Percentiles rank a stretch among this genome's conserved stretches.
phyloP scores from a whole-genome alignment of 2,888 invertebrate species.

The Prosopocoilus inquinatus region DNA sequence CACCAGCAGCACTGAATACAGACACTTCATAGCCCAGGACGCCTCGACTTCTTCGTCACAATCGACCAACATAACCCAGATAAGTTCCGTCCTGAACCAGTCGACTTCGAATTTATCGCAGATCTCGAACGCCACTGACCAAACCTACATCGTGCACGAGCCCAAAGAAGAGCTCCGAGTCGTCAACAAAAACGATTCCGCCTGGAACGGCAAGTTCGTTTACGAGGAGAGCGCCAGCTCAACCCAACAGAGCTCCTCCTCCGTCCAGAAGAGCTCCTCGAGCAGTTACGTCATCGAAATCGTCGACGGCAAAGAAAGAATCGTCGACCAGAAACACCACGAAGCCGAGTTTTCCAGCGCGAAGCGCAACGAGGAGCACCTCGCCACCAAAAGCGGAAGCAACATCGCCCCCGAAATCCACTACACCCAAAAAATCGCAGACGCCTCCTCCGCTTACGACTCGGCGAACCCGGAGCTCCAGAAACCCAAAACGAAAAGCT shows the following conservation, averaged over 20 bases:
- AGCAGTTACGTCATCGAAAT: slow-evolving; percentile 66
- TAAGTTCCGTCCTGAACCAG: slow-evolving; percentile 44
- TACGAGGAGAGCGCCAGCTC: slow-evolving; percentile 44
- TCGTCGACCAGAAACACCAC: slow-evolving; percentile 59
- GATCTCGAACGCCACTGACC: slow-evolving; percentile 35
- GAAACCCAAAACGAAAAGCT: slow-evolving; percentile 49
- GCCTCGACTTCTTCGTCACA: slow-evolving; percentile 31
- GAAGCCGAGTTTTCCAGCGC: slow-evolving; percentile 55
- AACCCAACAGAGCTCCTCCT: slow-evolving; percentile 57
- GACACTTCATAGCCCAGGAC: slow-evolving; percentile 44
- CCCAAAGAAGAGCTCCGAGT: slow-evolving; percentile 46
- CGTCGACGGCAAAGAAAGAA: slow-evolving; percentile 63
- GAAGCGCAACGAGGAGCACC: slow-evolving; percentile 52
- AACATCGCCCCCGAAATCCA: slow-evolving; percentile 58
- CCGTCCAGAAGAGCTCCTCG: slow-evolving; percentile 60
- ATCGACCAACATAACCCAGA: slow-evolving; percentile 42
- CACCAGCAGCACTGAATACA: slow-evolving; percentile 44
- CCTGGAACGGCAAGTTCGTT: slow-evolving; percentile 54
- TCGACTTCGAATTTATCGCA: slow-evolving; percentile 44
- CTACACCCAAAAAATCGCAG: slow-evolving; percentile 55
- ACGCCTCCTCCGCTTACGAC: slow-evolving; percentile 58
- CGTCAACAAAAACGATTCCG: slow-evolving; percentile 48
- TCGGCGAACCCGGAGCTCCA: slow-evolving; percentile 55
- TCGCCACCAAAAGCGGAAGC: slow-evolving; percentile 57
- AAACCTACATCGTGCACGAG: slow-evolving; percentile 48